phyloP scores from a whole-genome alignment of 2,888 invertebrate genomes.

The Eupithecia vulgata region DNA sequence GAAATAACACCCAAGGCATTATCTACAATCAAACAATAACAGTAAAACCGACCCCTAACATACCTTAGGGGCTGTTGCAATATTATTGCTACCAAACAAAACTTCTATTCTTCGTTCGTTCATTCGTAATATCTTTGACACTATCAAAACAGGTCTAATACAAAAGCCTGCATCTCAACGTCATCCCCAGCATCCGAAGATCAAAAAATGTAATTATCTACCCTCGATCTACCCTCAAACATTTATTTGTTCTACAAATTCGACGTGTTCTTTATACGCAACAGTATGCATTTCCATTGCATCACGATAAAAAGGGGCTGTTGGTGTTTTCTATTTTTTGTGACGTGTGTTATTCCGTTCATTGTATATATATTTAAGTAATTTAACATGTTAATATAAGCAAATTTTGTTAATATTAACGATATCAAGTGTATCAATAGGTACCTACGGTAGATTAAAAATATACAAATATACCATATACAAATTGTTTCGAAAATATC shows the following conservation, averaged over 20 bases:
- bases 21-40: conserved; percentile 24
- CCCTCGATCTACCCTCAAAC: conserved; percentile 83
- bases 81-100: conserved; percentile 32
- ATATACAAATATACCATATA: too few relatives aligned
- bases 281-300: conserved; percentile 64
- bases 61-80: conserved; percentile 17
- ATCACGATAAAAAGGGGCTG: conserved; percentile 22
- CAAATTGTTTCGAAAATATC: not conserved
- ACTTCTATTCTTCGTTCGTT: conserved; percentile 51
- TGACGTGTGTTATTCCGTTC: not conserved
- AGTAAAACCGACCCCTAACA: conserved; percentile 18
- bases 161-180: conserved; percentile 60
- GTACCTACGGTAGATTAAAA: too few relatives aligned
- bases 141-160: conserved; percentile 71
- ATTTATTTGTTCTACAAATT: conserved; percentile 85
- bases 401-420: too few relatives aligned
- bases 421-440: too few relatives aligned
- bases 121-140: conserved; percentile 69
- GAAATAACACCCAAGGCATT: not conserved
- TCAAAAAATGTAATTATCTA: conserved; percentile 85
- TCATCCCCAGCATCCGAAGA: conserved; percentile 76
- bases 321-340: not conserved
- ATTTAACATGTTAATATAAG: too few relatives aligned
- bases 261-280: conserved; percentile 78
- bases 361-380: too few relatives aligned